Conservation (phyloP, 1,140 invertebrate genomes). For the Heterodera carotae region DNA sequence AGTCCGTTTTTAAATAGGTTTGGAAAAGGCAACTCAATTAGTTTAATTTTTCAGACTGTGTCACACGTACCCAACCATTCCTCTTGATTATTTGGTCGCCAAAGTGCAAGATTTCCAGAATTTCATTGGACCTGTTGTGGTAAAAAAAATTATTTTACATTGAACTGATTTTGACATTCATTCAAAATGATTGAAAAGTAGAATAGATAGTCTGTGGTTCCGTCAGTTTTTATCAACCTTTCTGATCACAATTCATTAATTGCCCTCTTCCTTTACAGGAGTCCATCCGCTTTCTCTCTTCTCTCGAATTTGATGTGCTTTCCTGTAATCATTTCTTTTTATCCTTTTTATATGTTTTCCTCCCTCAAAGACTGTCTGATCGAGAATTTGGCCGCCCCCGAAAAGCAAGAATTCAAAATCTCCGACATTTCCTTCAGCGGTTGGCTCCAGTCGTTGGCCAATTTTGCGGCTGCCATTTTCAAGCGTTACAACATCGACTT, state of each 20-base stretch:
- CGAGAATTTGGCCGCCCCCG: constrained; percentile 78
- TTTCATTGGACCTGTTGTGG: constrained; percentile 86
- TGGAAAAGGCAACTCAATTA: background rate
- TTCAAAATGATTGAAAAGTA: too few relatives aligned
- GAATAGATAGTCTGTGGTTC: too few relatives aligned
- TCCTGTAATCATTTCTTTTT: constrained; percentile 71
- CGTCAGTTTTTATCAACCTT: background rate
- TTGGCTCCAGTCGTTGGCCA: constrained; percentile 90
- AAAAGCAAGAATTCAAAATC: constrained; percentile 78
- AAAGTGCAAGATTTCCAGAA: constrained; percentile 98
- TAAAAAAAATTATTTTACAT: background rate
- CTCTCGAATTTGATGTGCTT: constrained; percentile 91
- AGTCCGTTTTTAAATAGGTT: constrained; percentile 67
- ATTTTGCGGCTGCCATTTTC: constrained; percentile 90
- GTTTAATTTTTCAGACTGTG: constrained; percentile 70
- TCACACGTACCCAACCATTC: constrained; percentile 87
- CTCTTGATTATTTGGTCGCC: constrained; percentile 88
- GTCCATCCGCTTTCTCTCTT: constrained; percentile 92
- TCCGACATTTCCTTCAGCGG: constrained; percentile 89
- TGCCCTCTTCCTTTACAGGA: constrained; percentile 69
- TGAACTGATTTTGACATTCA: too few relatives aligned
- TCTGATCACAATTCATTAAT: background rate
- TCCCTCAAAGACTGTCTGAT: constrained; percentile 78
- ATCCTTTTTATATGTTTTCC: background rate
- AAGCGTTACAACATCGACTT: constrained; percentile 97